Percentiles rank a stretch among this genome's conserved stretches.
Evolutionary conservation across 1,140 invertebrate species (phyloP).

Genomic region (Cotesia typhae): DNA sequence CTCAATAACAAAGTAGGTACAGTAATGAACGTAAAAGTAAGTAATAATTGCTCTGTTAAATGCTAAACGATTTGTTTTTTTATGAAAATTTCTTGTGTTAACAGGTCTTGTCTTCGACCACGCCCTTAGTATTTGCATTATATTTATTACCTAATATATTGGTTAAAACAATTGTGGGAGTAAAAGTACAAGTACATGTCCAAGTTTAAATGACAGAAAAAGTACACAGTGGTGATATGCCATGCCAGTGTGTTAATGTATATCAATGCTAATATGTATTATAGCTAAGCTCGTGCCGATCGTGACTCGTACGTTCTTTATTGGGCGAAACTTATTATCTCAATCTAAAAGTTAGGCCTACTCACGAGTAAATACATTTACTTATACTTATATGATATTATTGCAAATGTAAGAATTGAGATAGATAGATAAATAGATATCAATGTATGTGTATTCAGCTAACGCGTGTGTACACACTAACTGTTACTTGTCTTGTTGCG

Average conservation of each 20-base stretch:
- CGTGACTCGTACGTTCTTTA: slow-evolving; percentile 26
- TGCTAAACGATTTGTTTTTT: not conserved
- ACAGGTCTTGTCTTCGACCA: not conserved
- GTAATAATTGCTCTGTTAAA: no score
- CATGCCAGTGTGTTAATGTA: not conserved
- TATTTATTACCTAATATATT: no score
- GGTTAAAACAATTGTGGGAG: no score
- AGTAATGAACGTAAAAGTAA: no score
- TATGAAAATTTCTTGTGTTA: not conserved
- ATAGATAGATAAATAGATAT: no score
- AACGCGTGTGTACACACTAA: no score
- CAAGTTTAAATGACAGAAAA: slow-evolving; percentile 9
- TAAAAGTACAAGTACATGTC: not conserved
- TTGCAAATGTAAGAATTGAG: not conserved
- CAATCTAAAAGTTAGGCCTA: not conserved
- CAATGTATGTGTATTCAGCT: no score
- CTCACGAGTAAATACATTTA: slow-evolving; percentile 1
- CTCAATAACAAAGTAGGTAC: no score
- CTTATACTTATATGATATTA: slow-evolving; percentile 13
- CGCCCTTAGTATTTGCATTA: no score
- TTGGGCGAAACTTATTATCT: slow-evolving; percentile 26
- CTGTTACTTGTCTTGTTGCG: slow-evolving; percentile 32
- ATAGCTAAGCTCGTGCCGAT: slow-evolving; percentile 24
- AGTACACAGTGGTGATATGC: slow-evolving; percentile 17
- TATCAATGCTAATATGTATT: slow-evolving; percentile 7